A percentile compares a stretch with the other conserved stretches of the same genome.
phyloP scores from a whole-genome alignment of 1,140 invertebrate genomes.

The Saccostrea echinata region DNA sequence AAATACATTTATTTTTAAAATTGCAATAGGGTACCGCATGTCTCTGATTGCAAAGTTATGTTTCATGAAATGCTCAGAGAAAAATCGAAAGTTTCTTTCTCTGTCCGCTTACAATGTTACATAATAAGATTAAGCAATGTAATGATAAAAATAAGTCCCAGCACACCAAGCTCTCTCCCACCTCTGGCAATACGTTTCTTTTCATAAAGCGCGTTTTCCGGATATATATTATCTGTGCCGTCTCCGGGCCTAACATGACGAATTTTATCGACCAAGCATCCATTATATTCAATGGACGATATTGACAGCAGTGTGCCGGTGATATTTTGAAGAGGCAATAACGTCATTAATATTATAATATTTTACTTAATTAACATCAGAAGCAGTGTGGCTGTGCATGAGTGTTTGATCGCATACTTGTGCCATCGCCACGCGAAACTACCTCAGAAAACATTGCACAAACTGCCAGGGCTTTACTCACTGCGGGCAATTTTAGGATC shows the following conservation, averaged over 20 bases:
- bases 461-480: background rate
- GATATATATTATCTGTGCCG: slow-evolving; percentile 33
- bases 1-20: no score
- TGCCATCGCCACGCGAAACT: background rate
- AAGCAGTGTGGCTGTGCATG: slow-evolving; percentile 11
- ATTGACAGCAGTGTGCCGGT: slow-evolving; percentile 11
- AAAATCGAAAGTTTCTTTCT: no score
- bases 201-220: slow-evolving; percentile 16
- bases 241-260: slow-evolving; percentile 24
- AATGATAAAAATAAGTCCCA: background rate
- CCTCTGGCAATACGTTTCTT: background rate
- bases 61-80: no score
- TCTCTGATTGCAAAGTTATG: no score
- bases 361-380: slow-evolving; percentile 26
- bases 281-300: slow-evolving; percentile 22
- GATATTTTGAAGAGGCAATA: slow-evolving; percentile 14
- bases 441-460: background rate
- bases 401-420: slow-evolving; percentile 13
- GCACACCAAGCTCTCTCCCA: background rate
- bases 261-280: slow-evolving; percentile 37
- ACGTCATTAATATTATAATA: slow-evolving; percentile 23
- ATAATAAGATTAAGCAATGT: background rate
- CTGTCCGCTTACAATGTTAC: background rate
- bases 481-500: background rate
- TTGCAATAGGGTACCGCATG: no score